Conservation (phyloP, 1,140 invertebrate species). For the Asbolus verrucosus region DNA sequence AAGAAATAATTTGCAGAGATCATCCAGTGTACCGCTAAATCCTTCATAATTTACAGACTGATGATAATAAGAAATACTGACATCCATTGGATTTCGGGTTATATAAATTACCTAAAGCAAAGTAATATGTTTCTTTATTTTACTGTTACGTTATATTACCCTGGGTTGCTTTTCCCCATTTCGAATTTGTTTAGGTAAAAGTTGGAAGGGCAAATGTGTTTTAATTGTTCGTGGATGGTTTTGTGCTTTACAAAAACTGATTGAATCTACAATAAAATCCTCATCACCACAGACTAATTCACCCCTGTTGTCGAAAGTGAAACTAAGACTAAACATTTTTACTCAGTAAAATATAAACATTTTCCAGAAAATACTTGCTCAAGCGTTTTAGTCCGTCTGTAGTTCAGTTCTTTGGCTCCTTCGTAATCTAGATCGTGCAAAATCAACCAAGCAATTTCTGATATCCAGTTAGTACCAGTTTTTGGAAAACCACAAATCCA, state of each 20-base stretch:
- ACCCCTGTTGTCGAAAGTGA: slow-evolving; percentile 53
- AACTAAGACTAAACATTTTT: slow-evolving; percentile 60
- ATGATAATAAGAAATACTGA: slow-evolving; percentile 82
- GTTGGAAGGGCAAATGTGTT: slow-evolving; percentile 76
- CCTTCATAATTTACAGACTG: slow-evolving; percentile 73
- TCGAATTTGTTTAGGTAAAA: slow-evolving; percentile 73
- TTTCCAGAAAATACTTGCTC: slow-evolving; percentile 60
- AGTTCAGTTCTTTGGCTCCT: slow-evolving; percentile 62
- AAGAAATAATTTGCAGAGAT: slow-evolving; percentile 75
- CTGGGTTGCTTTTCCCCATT: slow-evolving; percentile 66
- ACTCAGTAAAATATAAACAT: slow-evolving; percentile 54
- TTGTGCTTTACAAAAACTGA: slow-evolving; percentile 50
- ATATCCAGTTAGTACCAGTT: slow-evolving; percentile 70
- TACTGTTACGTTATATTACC: slow-evolving; percentile 52
- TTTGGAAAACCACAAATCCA: slow-evolving; percentile 51
- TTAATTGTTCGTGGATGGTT: slow-evolving; percentile 74
- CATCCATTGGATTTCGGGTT: slow-evolving; percentile 84
- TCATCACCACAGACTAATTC: slow-evolving; percentile 56
- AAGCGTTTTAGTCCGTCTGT: slow-evolving; percentile 64
- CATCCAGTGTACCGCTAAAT: slow-evolving; percentile 72
- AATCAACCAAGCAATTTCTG: slow-evolving; percentile 72
- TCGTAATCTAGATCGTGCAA: slow-evolving; percentile 68
- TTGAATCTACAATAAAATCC: slow-evolving; percentile 54
- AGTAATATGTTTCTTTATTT: neutral
- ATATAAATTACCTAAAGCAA: slow-evolving; percentile 80